These are phyloP conservation scores for Patagioenas fasciata DNA, from an alignment of 2,113 vertebrate genomes.

Conservation along the genomic window DNA sequence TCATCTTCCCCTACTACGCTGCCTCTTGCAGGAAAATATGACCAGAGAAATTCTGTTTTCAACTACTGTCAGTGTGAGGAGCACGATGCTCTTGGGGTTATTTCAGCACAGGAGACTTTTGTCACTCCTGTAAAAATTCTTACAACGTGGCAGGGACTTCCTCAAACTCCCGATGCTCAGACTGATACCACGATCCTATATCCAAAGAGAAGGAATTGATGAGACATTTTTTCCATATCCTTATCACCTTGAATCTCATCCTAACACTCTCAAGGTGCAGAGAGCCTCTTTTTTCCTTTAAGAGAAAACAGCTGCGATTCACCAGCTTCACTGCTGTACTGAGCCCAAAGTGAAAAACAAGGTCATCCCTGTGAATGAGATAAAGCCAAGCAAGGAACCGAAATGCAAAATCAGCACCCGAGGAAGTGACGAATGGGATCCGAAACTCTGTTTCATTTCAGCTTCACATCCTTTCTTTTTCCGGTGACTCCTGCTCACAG, in stretches of 20 bases:
- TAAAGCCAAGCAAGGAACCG: not conserved
- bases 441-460: slow-evolving; percentile 42
- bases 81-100: not conserved
- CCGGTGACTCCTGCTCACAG: slow-evolving; percentile 30
- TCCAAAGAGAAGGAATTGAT: not conserved
- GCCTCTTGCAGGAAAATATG: not conserved
- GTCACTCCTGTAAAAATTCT: not conserved
- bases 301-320: not conserved
- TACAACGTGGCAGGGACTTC: not conserved
- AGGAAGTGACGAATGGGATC: not conserved
- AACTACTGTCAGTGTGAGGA: not conserved
- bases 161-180: not conserved
- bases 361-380: not conserved
- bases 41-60: not conserved
- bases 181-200: not conserved
- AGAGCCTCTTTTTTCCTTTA: not conserved
- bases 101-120: not conserved
- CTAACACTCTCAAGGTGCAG: not conserved
- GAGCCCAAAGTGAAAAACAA: not conserved
- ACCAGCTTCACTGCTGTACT: not conserved
- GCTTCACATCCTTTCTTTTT: slow-evolving; percentile 32
- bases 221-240: not conserved
- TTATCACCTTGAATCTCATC: not conserved
- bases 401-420: not conserved
- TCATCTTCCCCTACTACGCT: not conserved